phyloP scores from a whole-genome alignment of 2,797 vertebrate species.

The Lateolabrax maculatus region DNA sequence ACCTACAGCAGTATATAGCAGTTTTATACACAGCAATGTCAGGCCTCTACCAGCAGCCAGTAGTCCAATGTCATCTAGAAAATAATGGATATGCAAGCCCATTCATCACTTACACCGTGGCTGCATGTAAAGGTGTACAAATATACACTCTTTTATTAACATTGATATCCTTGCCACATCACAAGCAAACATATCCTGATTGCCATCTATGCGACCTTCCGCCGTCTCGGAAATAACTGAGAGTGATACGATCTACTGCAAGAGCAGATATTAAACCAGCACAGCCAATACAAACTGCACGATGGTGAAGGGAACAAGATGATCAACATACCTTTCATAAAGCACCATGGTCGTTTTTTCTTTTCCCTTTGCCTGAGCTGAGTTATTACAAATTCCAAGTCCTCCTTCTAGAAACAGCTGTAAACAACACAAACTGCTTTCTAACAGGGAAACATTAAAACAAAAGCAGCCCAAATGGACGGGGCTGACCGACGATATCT shows the following conservation, averaged over 20 bases:
- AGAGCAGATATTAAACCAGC: slow-evolving; percentile 63
- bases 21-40: slow-evolving; percentile 21
- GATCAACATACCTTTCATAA: slow-evolving; percentile 88
- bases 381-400: slow-evolving; percentile 49
- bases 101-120: slow-evolving; percentile 55
- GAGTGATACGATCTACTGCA: slow-evolving; percentile 65
- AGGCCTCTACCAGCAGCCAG: slow-evolving; percentile 25
- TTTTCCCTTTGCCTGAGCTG: slow-evolving; percentile 26
- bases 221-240: slow-evolving; percentile 57
- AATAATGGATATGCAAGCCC: slow-evolving; percentile 43
- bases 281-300: slow-evolving; percentile 23
- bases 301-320: slow-evolving; percentile 4
- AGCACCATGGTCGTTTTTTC: slow-evolving; percentile 84
- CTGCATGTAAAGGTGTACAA: slow-evolving; percentile 45
- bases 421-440: slow-evolving; percentile 41
- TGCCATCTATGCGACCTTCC: slow-evolving; percentile 61
- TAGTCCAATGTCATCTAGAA: slow-evolving; percentile 51
- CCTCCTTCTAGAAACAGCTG: slow-evolving; percentile 36
- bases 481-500: slow-evolving; percentile 71
- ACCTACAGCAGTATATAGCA: slow-evolving; percentile 14
- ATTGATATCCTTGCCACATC: slow-evolving; percentile 41
- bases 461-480: slow-evolving; percentile 69
- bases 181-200: slow-evolving; percentile 46
- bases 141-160: slow-evolving; percentile 39
- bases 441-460: slow-evolving; percentile 51